These are phyloP conservation scores for Polyommatus iphigenia DNA, from an alignment of 2,888 invertebrate species.

Conservation along the genomic window DNA sequence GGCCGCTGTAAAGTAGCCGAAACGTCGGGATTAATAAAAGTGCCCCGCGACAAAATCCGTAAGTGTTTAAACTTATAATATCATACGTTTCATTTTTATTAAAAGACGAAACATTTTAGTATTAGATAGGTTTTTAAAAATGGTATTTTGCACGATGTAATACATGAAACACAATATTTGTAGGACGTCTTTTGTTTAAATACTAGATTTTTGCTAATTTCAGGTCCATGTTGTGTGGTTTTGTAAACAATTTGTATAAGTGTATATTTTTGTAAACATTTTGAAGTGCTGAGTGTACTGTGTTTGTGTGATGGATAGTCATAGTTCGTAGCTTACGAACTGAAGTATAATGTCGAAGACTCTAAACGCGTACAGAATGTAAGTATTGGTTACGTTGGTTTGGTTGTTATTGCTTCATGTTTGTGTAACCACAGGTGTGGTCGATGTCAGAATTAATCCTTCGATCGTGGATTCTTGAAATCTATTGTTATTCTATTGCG, in stretches of 20 bases:
- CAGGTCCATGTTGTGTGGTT: conserved; percentile 24
- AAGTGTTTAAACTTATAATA: too few relatives aligned
- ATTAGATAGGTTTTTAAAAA: not conserved
- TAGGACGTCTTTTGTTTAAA: not conserved
- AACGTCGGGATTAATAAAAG: too few relatives aligned
- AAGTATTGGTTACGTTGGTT: conserved; percentile 72
- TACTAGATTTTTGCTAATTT: not conserved
- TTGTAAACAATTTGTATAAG: conserved; percentile 35
- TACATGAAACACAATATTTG: conserved; percentile 6
- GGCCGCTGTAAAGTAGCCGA: too few relatives aligned
- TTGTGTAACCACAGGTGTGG: conserved; percentile 12
- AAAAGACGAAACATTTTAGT: not conserved
- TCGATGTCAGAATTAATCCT: not conserved
- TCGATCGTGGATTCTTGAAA: too few relatives aligned
- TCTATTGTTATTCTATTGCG: too few relatives aligned
- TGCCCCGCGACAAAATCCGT: too few relatives aligned
- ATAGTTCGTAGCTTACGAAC: conserved; percentile 49
- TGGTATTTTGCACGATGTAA: not conserved
- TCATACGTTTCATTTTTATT: not conserved
- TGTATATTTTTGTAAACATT: conserved; percentile 44
- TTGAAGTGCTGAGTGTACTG: conserved; percentile 47
- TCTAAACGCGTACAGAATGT: conserved; percentile 94
- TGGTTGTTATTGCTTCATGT: not conserved
- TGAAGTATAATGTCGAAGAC: conserved; percentile 88
- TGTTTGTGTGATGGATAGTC: conserved; percentile 62